phyloP scores from a whole-genome alignment of 2,113 vertebrate species.

The Mus musculus region DNA sequence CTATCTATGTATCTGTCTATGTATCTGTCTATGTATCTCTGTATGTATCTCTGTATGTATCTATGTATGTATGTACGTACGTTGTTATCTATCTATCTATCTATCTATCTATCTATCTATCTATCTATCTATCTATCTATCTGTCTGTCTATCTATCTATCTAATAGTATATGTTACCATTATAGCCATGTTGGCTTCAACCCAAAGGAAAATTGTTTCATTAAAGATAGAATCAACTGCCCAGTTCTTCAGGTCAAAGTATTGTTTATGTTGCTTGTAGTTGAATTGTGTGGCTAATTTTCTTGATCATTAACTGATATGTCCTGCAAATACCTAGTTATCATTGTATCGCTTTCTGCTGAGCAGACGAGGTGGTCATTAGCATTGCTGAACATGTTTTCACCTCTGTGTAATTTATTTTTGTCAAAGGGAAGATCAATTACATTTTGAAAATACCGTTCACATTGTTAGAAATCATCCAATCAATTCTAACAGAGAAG shows the following conservation, averaged over 20 bases:
- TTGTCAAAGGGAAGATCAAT: slow-evolving; percentile 83
- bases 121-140: background rate
- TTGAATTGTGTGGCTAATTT: slow-evolving; percentile 28
- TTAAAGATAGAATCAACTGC: background rate
- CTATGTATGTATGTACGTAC: background rate
- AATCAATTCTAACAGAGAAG: slow-evolving; percentile 80
- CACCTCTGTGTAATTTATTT: slow-evolving; percentile 75
- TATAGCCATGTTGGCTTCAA: background rate
- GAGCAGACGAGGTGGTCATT: slow-evolving; percentile 22
- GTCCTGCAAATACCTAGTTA: background rate
- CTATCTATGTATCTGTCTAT: background rate
- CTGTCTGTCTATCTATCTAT: background rate
- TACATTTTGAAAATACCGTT: slow-evolving; percentile 80
- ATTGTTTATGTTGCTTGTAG: slow-evolving; percentile 10
- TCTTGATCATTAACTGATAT: background rate
- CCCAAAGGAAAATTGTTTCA: background rate
- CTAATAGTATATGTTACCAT: background rate
- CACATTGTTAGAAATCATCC: slow-evolving; percentile 75
- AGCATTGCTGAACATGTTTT: slow-evolving; percentile 51
- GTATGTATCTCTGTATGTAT: background rate
- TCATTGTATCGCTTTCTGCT: background rate
- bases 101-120: background rate
- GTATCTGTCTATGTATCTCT: background rate
- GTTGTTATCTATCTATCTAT: background rate
- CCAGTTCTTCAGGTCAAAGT: background rate